Evolutionary conservation across 2,113 vertebrate species (phyloP).

Genomic region (Centrocercus urophasianus): DNA sequence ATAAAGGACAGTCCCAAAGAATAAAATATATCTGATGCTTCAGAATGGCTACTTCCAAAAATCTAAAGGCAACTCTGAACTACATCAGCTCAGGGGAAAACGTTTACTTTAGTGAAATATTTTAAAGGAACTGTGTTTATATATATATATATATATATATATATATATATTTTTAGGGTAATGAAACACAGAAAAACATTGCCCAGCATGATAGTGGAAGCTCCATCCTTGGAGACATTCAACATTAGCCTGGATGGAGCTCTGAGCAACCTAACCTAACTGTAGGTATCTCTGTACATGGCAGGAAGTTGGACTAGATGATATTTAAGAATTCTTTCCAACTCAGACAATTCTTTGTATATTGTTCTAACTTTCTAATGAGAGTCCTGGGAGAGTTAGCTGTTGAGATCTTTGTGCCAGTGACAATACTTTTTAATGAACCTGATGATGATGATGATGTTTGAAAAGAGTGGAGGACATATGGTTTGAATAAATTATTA

Average conservation of each 20-base stretch:
- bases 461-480: not conserved
- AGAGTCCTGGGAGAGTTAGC: not conserved
- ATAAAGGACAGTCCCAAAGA: constrained; percentile 28
- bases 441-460: not conserved
- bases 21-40: not conserved
- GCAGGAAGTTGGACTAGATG: too few species aligned
- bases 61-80: not conserved
- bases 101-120: not conserved
- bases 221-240: too few species aligned
- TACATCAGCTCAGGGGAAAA: not conserved
- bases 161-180: not conserved
- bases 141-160: not conserved
- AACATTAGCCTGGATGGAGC: too few species aligned
- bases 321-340: too few species aligned
- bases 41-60: not conserved
- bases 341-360: too few species aligned
- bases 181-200: too few species aligned
- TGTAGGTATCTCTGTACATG: too few species aligned
- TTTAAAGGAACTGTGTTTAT: not conserved
- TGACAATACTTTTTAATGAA: not conserved
- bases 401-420: not conserved
- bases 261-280: too few species aligned
- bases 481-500: not conserved
- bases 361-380: not conserved
- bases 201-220: too few species aligned